These are phyloP conservation scores for Paracentrotus lividus DNA, from an alignment of 53 echinoderm and acorn worm species.

Conservation along the genomic window DNA sequence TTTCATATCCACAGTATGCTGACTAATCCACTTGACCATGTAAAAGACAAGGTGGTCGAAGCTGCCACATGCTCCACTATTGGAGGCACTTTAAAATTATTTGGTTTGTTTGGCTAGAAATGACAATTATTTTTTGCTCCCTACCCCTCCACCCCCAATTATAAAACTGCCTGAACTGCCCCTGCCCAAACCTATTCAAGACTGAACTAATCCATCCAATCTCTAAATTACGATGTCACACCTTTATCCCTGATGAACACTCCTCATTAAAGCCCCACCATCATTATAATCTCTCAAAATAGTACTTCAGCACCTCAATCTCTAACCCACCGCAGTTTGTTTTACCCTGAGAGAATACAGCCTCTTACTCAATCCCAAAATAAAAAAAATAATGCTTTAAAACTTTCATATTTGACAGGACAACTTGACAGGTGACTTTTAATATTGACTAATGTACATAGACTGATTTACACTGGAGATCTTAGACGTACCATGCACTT, in stretches of 20 bases:
- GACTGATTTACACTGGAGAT: not conserved
- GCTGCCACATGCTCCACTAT: too few species aligned
- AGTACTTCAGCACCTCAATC: not conserved
- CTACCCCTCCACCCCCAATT: too few species aligned
- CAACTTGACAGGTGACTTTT: slow-evolving; percentile 44
- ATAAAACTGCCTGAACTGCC: too few species aligned
- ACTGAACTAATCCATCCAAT: not conserved
- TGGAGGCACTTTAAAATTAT: too few species aligned
- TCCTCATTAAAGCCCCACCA: slow-evolving; percentile 23
- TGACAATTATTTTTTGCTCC: too few species aligned
- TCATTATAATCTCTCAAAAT: slow-evolving; percentile 5
- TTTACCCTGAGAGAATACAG: slow-evolving; percentile 37
- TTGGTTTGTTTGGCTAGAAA: too few species aligned
- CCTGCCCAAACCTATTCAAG: too few species aligned
- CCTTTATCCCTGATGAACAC: not conserved
- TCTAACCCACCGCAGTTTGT: not conserved
- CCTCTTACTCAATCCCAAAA: not conserved
- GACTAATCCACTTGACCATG: too few species aligned
- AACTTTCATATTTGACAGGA: slow-evolving; percentile 36
- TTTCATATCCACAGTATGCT: too few species aligned
- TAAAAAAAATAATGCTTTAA: too few species aligned
- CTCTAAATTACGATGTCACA: not conserved
- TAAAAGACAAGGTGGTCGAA: too few species aligned
- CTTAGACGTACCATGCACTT: not conserved
- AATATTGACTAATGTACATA: slow-evolving; percentile 28